A percentile compares a stretch with the other conserved stretches of the same genome.
These are phyloP conservation scores for Nixonia krombeini DNA, from an alignment of 1,140 invertebrate genomes.

Conservation along the genomic window DNA sequence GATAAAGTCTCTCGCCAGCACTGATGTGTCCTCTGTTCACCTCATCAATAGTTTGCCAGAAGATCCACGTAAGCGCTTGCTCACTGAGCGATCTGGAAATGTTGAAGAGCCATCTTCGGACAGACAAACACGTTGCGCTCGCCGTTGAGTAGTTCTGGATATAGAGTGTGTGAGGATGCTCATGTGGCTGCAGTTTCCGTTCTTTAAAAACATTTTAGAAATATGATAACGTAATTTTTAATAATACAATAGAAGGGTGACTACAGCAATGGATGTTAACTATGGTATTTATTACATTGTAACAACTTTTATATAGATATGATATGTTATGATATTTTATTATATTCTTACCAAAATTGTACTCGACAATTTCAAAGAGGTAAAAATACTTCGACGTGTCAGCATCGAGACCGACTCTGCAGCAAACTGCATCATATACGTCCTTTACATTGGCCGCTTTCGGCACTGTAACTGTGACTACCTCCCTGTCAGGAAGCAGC, in stretches of 20 bases:
- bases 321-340: not conserved
- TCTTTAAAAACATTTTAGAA: constrained; percentile 78
- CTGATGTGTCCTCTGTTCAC: constrained; percentile 93
- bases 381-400: constrained; percentile 93
- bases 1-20: constrained; percentile 91
- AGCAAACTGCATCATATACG: constrained; percentile 91
- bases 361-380: constrained; percentile 98
- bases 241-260: too few species aligned
- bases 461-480: constrained; percentile 92
- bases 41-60: constrained; percentile 92
- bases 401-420: constrained; percentile 86
- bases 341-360: constrained; percentile 89
- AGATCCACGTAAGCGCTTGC: constrained; percentile 79
- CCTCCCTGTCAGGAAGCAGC: constrained; percentile 84
- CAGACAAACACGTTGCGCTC: constrained; percentile 93
- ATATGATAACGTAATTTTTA: too few species aligned
- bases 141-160: constrained; percentile 99
- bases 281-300: too few species aligned
- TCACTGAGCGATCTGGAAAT: constrained; percentile 76
- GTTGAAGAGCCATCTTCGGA: constrained; percentile 96
- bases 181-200: constrained; percentile 92
- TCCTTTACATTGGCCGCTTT: constrained; percentile 92
- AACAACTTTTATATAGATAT: too few species aligned
- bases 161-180: constrained; percentile 97
- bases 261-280: too few species aligned